Percentiles rank a stretch among this genome's conserved stretches.
Evolutionary conservation across 2,888 invertebrate genomes (phyloP).

Genomic region (Arge pagana): DNA sequence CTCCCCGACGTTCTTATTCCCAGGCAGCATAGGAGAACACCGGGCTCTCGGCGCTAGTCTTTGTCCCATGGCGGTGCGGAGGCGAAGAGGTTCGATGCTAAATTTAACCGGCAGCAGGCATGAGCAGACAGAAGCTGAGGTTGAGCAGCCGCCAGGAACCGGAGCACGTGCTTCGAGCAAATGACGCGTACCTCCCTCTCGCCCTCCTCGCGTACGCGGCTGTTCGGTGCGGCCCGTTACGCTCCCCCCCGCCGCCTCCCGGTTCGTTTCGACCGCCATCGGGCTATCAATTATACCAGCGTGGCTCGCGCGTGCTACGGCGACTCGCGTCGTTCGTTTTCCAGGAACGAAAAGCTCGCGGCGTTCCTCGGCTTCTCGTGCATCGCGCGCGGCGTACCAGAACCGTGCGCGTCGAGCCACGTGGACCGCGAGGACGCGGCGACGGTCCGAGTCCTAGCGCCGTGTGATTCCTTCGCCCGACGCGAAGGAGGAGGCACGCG

Average conservation of each 20-base stretch:
- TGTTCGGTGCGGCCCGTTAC: not conserved
- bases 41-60: slow-evolving; percentile 39
- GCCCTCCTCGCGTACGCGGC: too few relatives aligned
- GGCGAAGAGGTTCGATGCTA: slow-evolving; percentile 47
- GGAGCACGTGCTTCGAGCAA: slow-evolving; percentile 54
- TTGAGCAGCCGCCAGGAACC: slow-evolving; percentile 54
- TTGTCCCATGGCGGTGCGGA: slow-evolving; percentile 50
- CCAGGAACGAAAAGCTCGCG: slow-evolving; percentile 20
- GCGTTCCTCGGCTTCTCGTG: not conserved
- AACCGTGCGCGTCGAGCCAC: too few relatives aligned
- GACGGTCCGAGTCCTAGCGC: too few relatives aligned
- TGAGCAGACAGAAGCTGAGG: slow-evolving; percentile 35
- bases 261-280: slow-evolving; percentile 19
- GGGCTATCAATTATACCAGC: slow-evolving; percentile 12
- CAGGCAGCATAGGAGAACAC: too few relatives aligned
- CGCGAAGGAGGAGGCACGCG: too few relatives aligned
- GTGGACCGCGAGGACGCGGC: too few relatives aligned
- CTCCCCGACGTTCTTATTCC: slow-evolving; percentile 14
- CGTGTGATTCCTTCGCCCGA: too few relatives aligned
- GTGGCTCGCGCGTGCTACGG: slow-evolving; percentile 1
- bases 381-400: slow-evolving; percentile 3
- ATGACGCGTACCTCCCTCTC: slow-evolving; percentile 50
- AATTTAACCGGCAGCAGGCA: slow-evolving; percentile 42
- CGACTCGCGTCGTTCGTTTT: slow-evolving; percentile 19
- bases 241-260: not conserved